These are phyloP conservation scores for Anabas testudineus DNA, from an alignment of 2,797 vertebrate species.

Conservation along the genomic window DNA sequence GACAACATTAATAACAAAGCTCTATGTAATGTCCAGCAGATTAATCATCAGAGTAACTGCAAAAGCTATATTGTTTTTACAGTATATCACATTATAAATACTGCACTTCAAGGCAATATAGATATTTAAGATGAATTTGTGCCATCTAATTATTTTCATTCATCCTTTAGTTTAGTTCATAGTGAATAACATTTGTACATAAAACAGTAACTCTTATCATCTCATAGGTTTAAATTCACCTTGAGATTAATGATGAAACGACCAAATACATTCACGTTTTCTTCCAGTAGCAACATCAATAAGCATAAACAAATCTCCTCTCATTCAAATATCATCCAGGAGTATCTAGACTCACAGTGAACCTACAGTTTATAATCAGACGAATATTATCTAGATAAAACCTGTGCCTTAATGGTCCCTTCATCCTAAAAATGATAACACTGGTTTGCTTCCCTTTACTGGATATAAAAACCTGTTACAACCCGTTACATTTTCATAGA, in stretches of 20 bases:
- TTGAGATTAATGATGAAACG: slow-evolving; percentile 17
- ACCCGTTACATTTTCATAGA: background rate
- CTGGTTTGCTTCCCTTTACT: background rate
- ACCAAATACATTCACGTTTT: slow-evolving; percentile 8
- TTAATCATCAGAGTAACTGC: slow-evolving; percentile 2
- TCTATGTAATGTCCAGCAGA: slow-evolving; percentile 2
- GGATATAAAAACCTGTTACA: background rate
- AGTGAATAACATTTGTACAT: no score
- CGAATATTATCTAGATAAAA: background rate
- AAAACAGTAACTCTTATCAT: slow-evolving; percentile 11
- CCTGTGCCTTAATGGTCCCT: background rate
- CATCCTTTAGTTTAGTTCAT: no score
- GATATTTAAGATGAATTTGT: no score
- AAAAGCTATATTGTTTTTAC: slow-evolving; percentile 16
- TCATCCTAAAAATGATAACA: background rate
- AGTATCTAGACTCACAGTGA: slow-evolving; percentile 33
- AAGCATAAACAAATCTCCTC: background rate
- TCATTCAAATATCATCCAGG: background rate
- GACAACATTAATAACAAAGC: background rate
- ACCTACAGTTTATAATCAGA: slow-evolving; percentile 16
- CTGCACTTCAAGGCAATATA: background rate
- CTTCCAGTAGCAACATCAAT: slow-evolving; percentile 7
- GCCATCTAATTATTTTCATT: no score
- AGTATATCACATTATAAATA: slow-evolving; percentile 22
- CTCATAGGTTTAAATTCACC: slow-evolving; percentile 8